Percentiles rank a stretch among this genome's conserved stretches.
Conservation (phyloP, 2,888 invertebrate species). For the Cremastinae sp. region DNA sequence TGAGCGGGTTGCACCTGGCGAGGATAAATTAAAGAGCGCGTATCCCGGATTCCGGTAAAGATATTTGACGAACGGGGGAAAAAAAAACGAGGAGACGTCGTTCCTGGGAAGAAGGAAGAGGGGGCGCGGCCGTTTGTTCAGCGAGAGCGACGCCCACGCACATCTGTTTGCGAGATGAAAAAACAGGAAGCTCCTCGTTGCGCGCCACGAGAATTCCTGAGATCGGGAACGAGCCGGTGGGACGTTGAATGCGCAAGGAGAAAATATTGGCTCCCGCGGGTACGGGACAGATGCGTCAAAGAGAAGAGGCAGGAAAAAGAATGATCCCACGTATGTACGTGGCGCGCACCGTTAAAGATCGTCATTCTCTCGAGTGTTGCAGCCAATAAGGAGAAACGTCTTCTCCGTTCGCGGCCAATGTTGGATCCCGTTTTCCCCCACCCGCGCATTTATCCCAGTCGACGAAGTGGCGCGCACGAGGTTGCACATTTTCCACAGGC, state of each 20-base stretch:
- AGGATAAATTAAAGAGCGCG: not conserved
- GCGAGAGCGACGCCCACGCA: constrained; percentile 58
- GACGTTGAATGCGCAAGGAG: not conserved
- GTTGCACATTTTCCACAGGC: too few species aligned
- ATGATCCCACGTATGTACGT: too few species aligned
- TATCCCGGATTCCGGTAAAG: not conserved
- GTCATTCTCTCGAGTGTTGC: too few species aligned
- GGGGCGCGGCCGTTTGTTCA: too few species aligned
- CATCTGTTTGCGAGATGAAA: constrained; percentile 69
- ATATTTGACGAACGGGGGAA: not conserved
- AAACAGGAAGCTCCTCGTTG: constrained; percentile 76
- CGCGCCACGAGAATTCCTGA: constrained; percentile 59
- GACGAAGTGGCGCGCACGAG: too few species aligned
- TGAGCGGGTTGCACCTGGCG: not conserved
- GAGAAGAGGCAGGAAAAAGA: constrained; percentile 30
- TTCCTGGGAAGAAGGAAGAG: too few species aligned
- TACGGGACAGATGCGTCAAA: constrained; percentile 28
- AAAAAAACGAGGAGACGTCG: not conserved
- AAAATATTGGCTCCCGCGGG: constrained; percentile 9
- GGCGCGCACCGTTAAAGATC: too few species aligned
- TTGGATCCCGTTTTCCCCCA: not conserved
- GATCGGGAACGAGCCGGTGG: constrained; percentile 9
- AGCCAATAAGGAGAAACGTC: not conserved
- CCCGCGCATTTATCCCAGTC: too few species aligned
- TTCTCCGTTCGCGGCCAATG: not conserved